Evolutionary conservation across 2,797 vertebrate genomes (phyloP).

Genomic region (Spatula clypeata): DNA sequence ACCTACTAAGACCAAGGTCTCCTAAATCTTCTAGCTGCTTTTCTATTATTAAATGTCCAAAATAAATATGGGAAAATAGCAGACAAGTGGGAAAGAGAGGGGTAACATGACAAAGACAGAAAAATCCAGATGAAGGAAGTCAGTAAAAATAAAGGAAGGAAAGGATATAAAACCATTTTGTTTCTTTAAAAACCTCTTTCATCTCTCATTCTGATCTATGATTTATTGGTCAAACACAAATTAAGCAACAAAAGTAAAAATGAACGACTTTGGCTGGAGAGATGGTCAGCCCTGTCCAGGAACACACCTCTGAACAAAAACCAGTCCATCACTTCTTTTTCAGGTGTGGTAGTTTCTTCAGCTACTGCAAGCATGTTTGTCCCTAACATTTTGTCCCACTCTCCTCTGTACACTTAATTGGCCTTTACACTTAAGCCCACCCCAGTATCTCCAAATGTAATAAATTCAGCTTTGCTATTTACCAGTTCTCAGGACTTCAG

Average conservation of each 20-base stretch:
- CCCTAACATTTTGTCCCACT: neutral
- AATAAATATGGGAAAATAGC: neutral
- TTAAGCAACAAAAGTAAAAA: neutral
- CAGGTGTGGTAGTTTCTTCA: neutral
- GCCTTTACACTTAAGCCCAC: slow-evolving; percentile 30
- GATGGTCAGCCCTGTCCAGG: neutral
- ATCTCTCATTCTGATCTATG: neutral
- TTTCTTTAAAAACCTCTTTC: neutral
- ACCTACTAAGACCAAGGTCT: neutral
- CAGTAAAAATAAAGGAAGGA: neutral
- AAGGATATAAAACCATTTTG: neutral
- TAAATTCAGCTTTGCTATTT: slow-evolving; percentile 28
- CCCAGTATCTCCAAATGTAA: neutral
- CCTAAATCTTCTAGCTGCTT: neutral
- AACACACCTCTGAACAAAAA: neutral
- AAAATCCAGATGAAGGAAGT: neutral
- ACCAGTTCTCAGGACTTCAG: neutral
- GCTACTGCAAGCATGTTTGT: neutral
- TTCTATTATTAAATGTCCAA: neutral
- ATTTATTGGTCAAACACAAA: neutral
- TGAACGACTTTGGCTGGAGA: neutral
- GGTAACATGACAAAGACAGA: neutral
- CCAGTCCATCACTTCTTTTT: neutral
- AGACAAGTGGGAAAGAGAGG: neutral
- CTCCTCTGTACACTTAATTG: slow-evolving; percentile 22